Evolutionary conservation across 2,113 vertebrate species (phyloP).

Genomic region (Aegotheles bennettii): DNA sequence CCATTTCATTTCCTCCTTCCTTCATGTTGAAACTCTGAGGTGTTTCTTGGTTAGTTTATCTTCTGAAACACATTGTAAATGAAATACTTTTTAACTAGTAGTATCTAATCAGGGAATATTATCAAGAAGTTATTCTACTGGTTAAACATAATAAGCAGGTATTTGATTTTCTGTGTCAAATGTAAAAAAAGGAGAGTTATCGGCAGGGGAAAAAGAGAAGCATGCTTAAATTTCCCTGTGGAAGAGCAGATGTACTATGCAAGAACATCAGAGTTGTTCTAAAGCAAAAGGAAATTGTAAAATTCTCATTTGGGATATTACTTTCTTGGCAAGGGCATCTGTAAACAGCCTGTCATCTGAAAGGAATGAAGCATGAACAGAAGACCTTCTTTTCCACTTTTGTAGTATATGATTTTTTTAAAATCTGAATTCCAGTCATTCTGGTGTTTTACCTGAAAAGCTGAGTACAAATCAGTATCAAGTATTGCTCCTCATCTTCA

Average conservation of each 20-base stretch:
- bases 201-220: background rate
- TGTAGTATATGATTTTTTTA: background rate
- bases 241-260: background rate
- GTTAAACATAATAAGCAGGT: background rate
- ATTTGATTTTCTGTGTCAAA: background rate
- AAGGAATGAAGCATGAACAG: background rate
- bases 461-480: background rate
- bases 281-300: slow-evolving; percentile 41
- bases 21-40: background rate
- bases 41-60: background rate
- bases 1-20: background rate
- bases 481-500: background rate
- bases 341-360: slow-evolving; percentile 42
- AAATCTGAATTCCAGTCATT: background rate
- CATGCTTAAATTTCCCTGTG: background rate
- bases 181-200: background rate
- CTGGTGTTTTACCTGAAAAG: background rate
- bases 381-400: background rate
- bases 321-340: slow-evolving; percentile 39
- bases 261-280: slow-evolving; percentile 12
- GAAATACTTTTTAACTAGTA: background rate
- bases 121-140: background rate
- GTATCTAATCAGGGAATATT: background rate
- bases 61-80: background rate
- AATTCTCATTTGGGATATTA: slow-evolving; percentile 33